Base-by-base conservation (phyloP, 2,113 vertebrate species). In the Petrocephalus microphthalmus region DNA sequence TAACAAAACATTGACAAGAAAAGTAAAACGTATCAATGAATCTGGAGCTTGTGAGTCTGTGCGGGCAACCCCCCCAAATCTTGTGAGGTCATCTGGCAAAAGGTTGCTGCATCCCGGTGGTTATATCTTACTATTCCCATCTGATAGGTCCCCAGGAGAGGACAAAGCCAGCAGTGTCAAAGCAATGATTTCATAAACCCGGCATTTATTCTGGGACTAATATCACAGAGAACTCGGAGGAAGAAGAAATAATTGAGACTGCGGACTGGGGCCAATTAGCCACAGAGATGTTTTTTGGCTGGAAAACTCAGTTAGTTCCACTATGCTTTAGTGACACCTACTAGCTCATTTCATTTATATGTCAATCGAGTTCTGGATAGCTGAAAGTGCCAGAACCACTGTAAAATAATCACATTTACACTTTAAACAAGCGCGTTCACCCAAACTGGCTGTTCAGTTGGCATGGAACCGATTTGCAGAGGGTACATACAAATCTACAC, bases 191-290 rank as follows among this genome's bases (percentile, higher is more conserved):
- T 57, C 52, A 56, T 81, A 22, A 84, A 85, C 64, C 56, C 37
- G 86, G 83, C 84, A 56, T 87, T 87, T 53, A 60, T 67, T 45
- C 25, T n/a, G 33, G 49, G 49, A 17, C 47, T 83, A 64, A 87
- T 37, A 33, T 57, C 42, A 87, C 54, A 37, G 81, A 56, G 49
- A 53, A 86, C 87, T 51, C 64, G 71, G 89, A 53, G 90, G 52
- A 89, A 91, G 91, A 92, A 89, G 87, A 93, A 92, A 91, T 90
- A 90, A 90, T 86, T 88, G 89, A 71, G 90, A 92, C 92, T 91
- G 94, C 92, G 90, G 92, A 94, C 90, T 91, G 89, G 90, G 93
- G 90, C 92, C 88, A 86, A 89, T 89, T 86, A 89, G 88, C 60
- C 33, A 78, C n/a, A 42, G 54, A 89, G 64, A 78, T 49, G 52